phyloP scores from a whole-genome alignment of 2,888 invertebrate species.

The Malacosoma neustria region DNA sequence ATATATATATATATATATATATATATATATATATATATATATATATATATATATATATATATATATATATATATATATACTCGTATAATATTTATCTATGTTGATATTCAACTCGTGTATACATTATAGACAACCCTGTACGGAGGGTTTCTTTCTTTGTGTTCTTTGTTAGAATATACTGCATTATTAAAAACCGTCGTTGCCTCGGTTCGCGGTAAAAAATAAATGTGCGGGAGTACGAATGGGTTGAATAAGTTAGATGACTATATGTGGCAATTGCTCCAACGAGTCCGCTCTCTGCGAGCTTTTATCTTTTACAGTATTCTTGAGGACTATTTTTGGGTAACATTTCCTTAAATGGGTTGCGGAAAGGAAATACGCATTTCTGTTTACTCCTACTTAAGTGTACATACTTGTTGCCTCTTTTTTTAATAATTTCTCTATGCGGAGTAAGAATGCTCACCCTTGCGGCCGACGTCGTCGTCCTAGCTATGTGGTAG shows the following conservation, averaged over 20 bases:
- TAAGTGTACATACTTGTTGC: too few species aligned
- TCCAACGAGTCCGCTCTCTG: slow-evolving; percentile 27
- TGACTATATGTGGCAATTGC: slow-evolving; percentile 32
- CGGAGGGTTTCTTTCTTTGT: slow-evolving; percentile 22
- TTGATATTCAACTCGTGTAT: too few species aligned
- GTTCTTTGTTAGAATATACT: slow-evolving; percentile 60
- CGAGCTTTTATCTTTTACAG: slow-evolving; percentile 31
- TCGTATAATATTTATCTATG: too few species aligned
- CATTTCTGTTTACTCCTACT: background rate
- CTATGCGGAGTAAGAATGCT: too few species aligned
- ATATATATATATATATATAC: too few species aligned
- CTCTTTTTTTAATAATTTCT: too few species aligned
- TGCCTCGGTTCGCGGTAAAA: slow-evolving; percentile 36
- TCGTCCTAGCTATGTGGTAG: too few species aligned
- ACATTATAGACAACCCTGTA: too few species aligned
- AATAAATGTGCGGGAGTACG: slow-evolving; percentile 43
- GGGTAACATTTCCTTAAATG: slow-evolving; percentile 14
- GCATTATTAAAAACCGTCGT: slow-evolving; percentile 59
- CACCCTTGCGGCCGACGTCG: too few species aligned
- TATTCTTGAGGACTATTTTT: slow-evolving; percentile 11
- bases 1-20: too few species aligned
- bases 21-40: too few species aligned
- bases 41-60: too few species aligned
- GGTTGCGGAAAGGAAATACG: background rate
- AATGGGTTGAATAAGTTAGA: slow-evolving; percentile 37